Conservation (phyloP, 2,113 vertebrate genomes). For the Protomyctophum bolini region DNA sequence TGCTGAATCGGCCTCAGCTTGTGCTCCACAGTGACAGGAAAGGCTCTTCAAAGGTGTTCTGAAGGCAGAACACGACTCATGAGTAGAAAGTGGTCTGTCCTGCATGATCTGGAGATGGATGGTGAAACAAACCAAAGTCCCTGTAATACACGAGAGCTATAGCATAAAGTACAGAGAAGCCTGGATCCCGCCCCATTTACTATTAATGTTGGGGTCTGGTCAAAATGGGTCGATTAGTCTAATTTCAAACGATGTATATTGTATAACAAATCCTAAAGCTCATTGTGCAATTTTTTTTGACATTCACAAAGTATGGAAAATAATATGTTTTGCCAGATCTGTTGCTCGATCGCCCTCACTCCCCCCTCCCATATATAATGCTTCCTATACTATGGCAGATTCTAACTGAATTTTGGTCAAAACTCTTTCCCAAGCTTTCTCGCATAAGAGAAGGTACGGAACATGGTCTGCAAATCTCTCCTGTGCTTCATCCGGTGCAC, state of each 20-base stretch:
- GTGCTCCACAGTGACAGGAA: slow-evolving; percentile 40
- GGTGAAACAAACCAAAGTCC: slow-evolving; percentile 55
- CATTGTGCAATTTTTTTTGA: neutral
- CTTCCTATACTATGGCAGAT: no score
- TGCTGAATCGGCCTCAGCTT: slow-evolving; percentile 46
- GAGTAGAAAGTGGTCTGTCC: slow-evolving; percentile 43
- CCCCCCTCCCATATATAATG: no score
- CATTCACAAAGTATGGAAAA: neutral
- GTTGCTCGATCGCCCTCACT: no score
- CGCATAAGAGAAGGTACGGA: no score
- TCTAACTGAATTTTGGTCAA: no score
- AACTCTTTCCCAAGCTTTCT: no score
- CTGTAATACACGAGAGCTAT: slow-evolving; percentile 37
- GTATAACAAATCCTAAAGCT: neutral
- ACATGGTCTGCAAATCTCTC: no score
- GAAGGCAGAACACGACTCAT: slow-evolving; percentile 43
- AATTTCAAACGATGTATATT: slow-evolving; percentile 3
- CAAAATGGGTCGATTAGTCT: slow-evolving; percentile 23
- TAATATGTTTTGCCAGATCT: no score
- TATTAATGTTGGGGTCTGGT: neutral
- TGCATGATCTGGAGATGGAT: slow-evolving; percentile 19
- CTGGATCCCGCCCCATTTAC: neutral
- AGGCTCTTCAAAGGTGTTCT: slow-evolving; percentile 59
- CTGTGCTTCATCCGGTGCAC: no score
- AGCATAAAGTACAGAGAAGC: slow-evolving; percentile 9